A percentile compares a stretch with the other conserved stretches of the same genome.
Evolutionary conservation across 1,140 invertebrate genomes (phyloP).

Genomic region (Caenorhabditis tropicalis): DNA sequence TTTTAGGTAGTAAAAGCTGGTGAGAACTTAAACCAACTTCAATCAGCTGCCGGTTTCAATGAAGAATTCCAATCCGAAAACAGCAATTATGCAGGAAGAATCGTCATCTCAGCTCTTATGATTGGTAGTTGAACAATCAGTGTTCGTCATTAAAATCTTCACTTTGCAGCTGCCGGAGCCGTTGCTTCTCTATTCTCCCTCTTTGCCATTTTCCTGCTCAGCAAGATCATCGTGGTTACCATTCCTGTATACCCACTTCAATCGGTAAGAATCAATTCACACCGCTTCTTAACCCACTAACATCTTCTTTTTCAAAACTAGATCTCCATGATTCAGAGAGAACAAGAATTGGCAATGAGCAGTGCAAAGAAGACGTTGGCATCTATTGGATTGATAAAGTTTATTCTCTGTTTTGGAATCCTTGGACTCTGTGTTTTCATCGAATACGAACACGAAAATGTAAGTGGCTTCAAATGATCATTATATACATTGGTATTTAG

Average conservation of each 20-base stretch:
- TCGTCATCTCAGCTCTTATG: conserved; percentile 65
- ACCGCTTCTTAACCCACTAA: neutral
- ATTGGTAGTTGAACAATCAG: conserved; percentile 49
- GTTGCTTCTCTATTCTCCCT: conserved; percentile 61
- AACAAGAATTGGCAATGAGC: conserved; percentile 60
- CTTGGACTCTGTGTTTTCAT: conserved; percentile 64
- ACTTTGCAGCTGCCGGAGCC: conserved; percentile 47
- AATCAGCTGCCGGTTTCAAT: conserved; percentile 59
- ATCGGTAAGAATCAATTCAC: conserved; percentile 33
- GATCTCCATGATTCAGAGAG: conserved; percentile 57
- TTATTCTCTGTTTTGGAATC: conserved; percentile 60
- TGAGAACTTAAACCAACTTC: conserved; percentile 58
- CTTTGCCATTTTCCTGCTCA: conserved; percentile 61
- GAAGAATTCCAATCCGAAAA: conserved; percentile 59
- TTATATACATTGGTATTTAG: neutral
- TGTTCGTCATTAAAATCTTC: neutral
- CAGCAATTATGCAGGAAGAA: conserved; percentile 63
- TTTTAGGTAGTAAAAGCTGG: conserved; percentile 64
- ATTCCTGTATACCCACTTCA: conserved; percentile 55
- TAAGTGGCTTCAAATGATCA: neutral
- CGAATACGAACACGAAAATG: conserved; percentile 67
- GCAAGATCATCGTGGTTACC: conserved; percentile 62
- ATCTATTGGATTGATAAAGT: conserved; percentile 60
- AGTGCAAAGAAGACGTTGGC: conserved; percentile 57
- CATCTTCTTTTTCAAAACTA: conserved; percentile 29